Conservation (phyloP, 2,888 invertebrate species). For the Acanthosoma haemorrhoidale region DNA sequence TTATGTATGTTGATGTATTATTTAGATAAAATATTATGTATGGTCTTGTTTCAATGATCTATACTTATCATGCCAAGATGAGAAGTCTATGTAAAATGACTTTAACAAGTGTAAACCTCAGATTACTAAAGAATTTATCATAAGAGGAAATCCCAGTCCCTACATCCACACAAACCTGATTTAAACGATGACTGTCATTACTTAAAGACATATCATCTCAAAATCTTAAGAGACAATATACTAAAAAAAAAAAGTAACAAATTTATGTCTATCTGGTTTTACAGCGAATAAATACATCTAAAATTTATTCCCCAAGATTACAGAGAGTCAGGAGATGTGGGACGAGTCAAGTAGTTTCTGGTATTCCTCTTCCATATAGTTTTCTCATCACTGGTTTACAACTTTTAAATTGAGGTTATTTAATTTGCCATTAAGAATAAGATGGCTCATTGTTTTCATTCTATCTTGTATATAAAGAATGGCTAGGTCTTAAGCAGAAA, state of each 20-base stretch:
- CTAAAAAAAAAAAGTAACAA: not conserved
- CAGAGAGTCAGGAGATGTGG: slow-evolving; percentile 17
- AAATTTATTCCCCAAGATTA: slow-evolving; percentile 21
- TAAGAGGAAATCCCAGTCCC: not conserved
- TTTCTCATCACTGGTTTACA: not conserved
- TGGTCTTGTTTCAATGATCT: too few relatives aligned
- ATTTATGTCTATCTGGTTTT: slow-evolving; percentile 20
- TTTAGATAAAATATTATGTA: too few relatives aligned
- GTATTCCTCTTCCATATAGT: slow-evolving; percentile 38
- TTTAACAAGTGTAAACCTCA: slow-evolving; percentile 38
- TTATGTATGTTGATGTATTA: too few relatives aligned
- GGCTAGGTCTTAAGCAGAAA: too few relatives aligned
- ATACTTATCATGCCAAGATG: too few relatives aligned
- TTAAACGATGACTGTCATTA: not conserved
- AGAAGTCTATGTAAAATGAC: too few relatives aligned
- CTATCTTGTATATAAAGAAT: too few relatives aligned
- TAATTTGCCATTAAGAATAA: too few relatives aligned
- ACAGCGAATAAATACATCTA: slow-evolving; percentile 11
- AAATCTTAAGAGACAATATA: not conserved
- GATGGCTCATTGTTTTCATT: too few relatives aligned
- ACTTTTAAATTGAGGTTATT: not conserved
- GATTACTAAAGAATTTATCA: slow-evolving; percentile 26
- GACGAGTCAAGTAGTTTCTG: slow-evolving; percentile 10
- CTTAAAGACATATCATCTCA: not conserved
- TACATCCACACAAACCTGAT: not conserved